Conservation (phyloP, 2,888 invertebrate species). For the Pyralis farinalis region DNA sequence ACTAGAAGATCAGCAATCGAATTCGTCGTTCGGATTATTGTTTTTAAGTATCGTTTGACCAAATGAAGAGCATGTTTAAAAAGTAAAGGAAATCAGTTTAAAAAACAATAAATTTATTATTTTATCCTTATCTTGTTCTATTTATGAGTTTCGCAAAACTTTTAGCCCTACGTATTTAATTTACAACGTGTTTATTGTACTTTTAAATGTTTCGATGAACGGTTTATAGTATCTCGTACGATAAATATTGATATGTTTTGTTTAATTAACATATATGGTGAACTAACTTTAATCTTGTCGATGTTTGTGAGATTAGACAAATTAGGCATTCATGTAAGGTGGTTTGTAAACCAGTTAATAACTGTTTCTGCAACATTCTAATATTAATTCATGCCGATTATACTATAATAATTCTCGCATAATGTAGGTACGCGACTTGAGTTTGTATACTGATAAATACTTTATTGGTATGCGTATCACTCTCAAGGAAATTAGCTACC, state of each 20-base stretch:
- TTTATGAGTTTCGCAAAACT: too few relatives aligned
- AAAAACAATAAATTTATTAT: too few relatives aligned
- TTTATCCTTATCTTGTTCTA: too few relatives aligned
- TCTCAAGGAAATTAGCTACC: conserved; percentile 13
- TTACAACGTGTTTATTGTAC: not conserved
- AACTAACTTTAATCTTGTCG: conserved; percentile 17
- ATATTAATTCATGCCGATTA: not conserved
- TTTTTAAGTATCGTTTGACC: too few relatives aligned
- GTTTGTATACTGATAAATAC: not conserved
- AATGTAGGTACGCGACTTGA: not conserved
- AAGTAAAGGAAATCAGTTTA: too few relatives aligned
- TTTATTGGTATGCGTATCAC: not conserved
- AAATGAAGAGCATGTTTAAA: too few relatives aligned
- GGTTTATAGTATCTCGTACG: not conserved
- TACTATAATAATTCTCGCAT: not conserved
- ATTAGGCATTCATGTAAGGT: conserved; percentile 23
- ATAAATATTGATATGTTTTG: not conserved
- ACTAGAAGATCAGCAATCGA: too few relatives aligned
- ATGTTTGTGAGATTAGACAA: conserved; percentile 25
- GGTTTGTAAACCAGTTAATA: conserved; percentile 35
- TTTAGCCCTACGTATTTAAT: too few relatives aligned
- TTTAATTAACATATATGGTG: conserved; percentile 1
- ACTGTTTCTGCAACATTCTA: conserved; percentile 21
- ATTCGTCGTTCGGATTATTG: too few relatives aligned
- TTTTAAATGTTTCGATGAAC: not conserved